These are phyloP conservation scores for Peromyscus polionotus DNA, from an alignment of 2,113 vertebrate genomes.

Conservation along the genomic window DNA sequence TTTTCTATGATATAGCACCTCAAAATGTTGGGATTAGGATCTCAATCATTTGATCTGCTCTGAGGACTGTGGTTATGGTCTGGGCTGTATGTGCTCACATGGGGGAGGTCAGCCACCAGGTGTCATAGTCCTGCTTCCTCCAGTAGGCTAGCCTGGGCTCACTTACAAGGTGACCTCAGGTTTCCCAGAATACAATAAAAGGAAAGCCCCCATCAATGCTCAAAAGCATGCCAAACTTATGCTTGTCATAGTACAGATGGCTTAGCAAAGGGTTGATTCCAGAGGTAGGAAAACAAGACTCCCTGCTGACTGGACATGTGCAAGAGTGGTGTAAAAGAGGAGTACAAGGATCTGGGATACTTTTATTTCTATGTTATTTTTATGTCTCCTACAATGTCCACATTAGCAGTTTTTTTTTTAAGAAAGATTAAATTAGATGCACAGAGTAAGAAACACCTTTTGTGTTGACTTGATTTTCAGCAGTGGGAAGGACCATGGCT, in stretches of 20 bases:
- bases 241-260: not conserved
- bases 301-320: not conserved
- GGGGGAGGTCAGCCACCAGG: not conserved
- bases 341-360: not conserved
- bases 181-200: not conserved
- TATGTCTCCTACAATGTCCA: not conserved
- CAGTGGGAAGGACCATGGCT: not conserved
- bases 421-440: too few species aligned
- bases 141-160: not conserved
- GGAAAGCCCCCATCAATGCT: not conserved
- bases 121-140: not conserved
- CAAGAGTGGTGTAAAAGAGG: not conserved
- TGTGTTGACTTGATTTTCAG: not conserved
- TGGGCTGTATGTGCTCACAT: not conserved
- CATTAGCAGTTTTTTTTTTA: not conserved
- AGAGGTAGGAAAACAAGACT: not conserved
- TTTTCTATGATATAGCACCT: not conserved
- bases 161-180: not conserved
- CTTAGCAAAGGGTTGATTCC: not conserved
- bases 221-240: not conserved
- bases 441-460: not conserved
- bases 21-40: not conserved
- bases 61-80: not conserved
- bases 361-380: constrained; percentile 21
- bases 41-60: not conserved